Evolutionary conservation across 2,888 invertebrate genomes (phyloP).

Genomic region (Andrena dorsata): DNA sequence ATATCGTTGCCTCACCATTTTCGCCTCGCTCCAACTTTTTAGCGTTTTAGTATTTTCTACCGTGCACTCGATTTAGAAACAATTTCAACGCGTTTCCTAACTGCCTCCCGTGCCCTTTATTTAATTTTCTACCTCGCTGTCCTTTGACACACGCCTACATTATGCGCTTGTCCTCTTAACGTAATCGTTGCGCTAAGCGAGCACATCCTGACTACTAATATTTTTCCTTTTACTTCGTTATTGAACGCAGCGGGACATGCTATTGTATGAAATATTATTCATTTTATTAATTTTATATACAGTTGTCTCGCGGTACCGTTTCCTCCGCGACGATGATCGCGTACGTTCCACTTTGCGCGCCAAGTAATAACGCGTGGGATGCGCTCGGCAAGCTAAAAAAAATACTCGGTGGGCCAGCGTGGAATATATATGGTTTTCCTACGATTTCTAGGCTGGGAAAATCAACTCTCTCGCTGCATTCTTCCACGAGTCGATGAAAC

Average conservation of each 20-base stretch:
- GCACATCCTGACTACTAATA: too few species aligned
- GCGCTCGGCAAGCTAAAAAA: neutral
- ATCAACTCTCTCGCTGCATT: constrained; percentile 61
- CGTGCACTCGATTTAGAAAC: neutral
- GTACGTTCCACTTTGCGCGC: neutral
- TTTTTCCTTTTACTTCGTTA: too few species aligned
- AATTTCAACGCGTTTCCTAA: too few species aligned
- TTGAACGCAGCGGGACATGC: too few species aligned
- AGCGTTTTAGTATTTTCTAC: neutral
- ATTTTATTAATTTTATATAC: neutral
- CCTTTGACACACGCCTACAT: too few species aligned
- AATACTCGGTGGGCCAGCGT: neutral
- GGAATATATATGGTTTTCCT: constrained; percentile 35
- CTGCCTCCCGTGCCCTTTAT: too few species aligned
- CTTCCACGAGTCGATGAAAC: constrained; percentile 55
- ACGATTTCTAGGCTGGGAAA: constrained; percentile 63
- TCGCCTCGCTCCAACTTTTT: neutral
- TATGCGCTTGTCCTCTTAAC: too few species aligned
- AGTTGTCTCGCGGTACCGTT: neutral
- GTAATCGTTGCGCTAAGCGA: too few species aligned
- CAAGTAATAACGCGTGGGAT: neutral
- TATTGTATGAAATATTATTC: too few species aligned
- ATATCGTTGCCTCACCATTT: constrained; percentile 26
- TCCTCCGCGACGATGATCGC: neutral
- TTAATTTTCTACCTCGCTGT: too few species aligned